These are phyloP conservation scores for Calephelis nemesis DNA, from an alignment of 1,140 invertebrate species.

Conservation along the genomic window DNA sequence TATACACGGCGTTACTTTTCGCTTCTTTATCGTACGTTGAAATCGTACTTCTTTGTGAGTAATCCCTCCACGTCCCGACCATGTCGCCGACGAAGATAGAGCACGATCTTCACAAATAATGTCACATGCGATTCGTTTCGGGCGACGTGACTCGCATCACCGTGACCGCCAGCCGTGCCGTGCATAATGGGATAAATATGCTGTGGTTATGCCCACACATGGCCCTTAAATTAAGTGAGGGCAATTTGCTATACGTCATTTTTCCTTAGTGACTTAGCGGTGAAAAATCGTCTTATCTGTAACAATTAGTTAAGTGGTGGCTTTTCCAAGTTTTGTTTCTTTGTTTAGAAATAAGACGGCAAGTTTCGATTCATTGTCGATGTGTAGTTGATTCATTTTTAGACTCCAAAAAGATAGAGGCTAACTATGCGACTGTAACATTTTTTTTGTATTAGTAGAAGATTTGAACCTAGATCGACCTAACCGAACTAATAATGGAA, in stretches of 20 bases:
- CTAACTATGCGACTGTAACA: no score
- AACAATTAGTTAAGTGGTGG: slow-evolving; percentile 28
- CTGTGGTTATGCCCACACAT: slow-evolving; percentile 74
- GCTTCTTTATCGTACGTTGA: slow-evolving; percentile 75
- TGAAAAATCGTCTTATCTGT: slow-evolving; percentile 50
- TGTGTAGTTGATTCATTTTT: no score
- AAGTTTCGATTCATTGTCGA: no score
- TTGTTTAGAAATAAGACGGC: no score
- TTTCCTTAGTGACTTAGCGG: slow-evolving; percentile 65
- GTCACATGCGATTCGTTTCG: slow-evolving; percentile 79
- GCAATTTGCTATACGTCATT: slow-evolving; percentile 66
- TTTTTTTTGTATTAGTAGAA: no score
- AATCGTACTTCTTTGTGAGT: slow-evolving; percentile 78
- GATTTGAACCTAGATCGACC: no score
- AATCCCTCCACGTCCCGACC: slow-evolving; percentile 73
- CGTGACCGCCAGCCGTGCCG: slow-evolving; percentile 60
- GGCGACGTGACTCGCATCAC: slow-evolving; percentile 74
- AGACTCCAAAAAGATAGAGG: no score
- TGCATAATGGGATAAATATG: slow-evolving; percentile 78
- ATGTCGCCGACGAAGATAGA: slow-evolving; percentile 78
- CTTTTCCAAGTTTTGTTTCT: no score
- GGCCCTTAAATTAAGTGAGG: slow-evolving; percentile 73
- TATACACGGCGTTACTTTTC: slow-evolving; percentile 66
- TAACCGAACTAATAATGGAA: no score
- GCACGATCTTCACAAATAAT: slow-evolving; percentile 79